These are phyloP conservation scores for Anthopleura xanthogrammica DNA, from an alignment of 92 coral and sea anemone genomes.

Conservation along the genomic window DNA sequence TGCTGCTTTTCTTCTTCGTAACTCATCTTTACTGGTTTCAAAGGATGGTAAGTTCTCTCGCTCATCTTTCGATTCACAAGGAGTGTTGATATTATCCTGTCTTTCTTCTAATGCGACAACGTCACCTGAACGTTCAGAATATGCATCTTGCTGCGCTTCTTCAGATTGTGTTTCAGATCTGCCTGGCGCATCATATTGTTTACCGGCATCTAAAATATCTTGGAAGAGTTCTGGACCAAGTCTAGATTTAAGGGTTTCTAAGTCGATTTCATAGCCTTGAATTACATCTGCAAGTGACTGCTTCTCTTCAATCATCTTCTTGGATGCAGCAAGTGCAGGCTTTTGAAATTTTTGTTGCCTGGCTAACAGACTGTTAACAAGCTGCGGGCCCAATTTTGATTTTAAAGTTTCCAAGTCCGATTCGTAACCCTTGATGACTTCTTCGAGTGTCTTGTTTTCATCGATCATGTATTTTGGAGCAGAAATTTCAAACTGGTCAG, in stretches of 20 bases:
- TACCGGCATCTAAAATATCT: background rate
- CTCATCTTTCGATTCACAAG: background rate
- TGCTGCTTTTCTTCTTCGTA: too few species aligned
- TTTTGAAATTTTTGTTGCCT: background rate
- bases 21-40: background rate
- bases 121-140: background rate
- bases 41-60: background rate
- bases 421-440: conserved; percentile 52
- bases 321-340: conserved; percentile 46
- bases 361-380: conserved; percentile 17
- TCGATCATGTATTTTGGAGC: conserved; percentile 24
- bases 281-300: conserved; percentile 59
- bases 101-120: background rate
- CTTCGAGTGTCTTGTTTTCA: conserved; percentile 55
- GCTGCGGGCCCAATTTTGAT: conserved; percentile 48
- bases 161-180: background rate
- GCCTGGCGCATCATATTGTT: background rate
- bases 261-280: conserved; percentile 55
- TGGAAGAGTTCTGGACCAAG: conserved; percentile 45
- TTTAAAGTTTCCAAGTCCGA: conserved; percentile 45
- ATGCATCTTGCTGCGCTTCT: background rate
- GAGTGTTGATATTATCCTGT: background rate
- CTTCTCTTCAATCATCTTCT: conserved; percentile 35
- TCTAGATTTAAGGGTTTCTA: conserved; percentile 37
- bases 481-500: background rate